These are phyloP conservation scores for Nestor notabilis DNA, from an alignment of 2,113 vertebrate genomes.

Conservation along the genomic window DNA sequence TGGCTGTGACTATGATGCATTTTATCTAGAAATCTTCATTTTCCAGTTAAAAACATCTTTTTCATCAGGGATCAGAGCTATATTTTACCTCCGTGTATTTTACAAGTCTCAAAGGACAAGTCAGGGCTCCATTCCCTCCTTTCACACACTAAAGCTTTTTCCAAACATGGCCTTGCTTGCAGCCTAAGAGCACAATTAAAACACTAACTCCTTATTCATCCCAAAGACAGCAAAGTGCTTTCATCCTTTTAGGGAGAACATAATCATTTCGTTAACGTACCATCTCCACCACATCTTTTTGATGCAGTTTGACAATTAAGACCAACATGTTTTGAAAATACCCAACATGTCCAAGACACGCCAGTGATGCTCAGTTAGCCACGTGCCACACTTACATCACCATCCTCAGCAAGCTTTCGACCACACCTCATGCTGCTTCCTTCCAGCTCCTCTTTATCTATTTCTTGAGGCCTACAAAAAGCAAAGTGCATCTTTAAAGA, in stretches of 20 bases:
- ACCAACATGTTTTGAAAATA: background rate
- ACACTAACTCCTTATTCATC: background rate
- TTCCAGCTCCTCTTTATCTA: constrained; percentile 94
- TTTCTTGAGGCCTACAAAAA: constrained; percentile 88
- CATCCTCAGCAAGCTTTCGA: constrained; percentile 93
- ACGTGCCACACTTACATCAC: constrained; percentile 86
- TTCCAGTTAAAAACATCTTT: background rate
- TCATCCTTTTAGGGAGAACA: background rate
- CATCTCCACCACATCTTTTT: background rate
- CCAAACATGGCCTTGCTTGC: background rate
- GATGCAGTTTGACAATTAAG: background rate
- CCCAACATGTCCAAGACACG: background rate
- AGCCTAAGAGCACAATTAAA: background rate
- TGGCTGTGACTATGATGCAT: background rate
- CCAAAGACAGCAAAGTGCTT: background rate
- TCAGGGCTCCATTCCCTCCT: background rate
- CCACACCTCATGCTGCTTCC: constrained; percentile 94
- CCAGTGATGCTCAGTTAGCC: background rate
- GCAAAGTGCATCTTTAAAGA: background rate
- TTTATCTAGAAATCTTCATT: background rate
- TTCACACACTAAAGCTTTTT: background rate
- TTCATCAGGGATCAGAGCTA: background rate
- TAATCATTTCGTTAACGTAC: background rate
- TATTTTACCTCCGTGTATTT: background rate
- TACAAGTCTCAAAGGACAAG: background rate